Conservation (phyloP, 2,888 invertebrate genomes). For the Zygaena filipendulae region DNA sequence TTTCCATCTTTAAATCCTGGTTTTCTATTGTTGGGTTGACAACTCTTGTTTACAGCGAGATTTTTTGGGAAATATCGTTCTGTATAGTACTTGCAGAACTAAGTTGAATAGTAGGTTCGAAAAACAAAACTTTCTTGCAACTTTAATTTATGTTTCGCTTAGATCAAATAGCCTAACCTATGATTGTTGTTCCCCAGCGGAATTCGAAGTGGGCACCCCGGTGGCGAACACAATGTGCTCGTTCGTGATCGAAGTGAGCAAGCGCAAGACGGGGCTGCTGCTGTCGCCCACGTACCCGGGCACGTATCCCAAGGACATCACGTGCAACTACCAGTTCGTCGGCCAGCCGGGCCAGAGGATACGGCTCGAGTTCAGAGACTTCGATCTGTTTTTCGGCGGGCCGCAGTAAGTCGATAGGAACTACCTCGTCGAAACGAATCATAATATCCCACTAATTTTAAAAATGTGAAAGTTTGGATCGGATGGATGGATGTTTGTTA, state of each 20-base stretch:
- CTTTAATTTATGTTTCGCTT: too few species aligned
- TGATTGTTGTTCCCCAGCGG: slow-evolving; percentile 70
- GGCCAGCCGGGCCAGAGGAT: slow-evolving; percentile 92
- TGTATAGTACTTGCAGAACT: too few species aligned
- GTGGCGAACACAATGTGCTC: slow-evolving; percentile 89
- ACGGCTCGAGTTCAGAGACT: slow-evolving; percentile 95
- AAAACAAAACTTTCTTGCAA: too few species aligned
- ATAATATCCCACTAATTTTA: not conserved
- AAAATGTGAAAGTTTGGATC: too few species aligned
- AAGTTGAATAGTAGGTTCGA: too few species aligned
- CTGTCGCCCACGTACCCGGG: slow-evolving; percentile 99
- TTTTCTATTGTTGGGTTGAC: too few species aligned
- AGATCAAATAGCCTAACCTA: too few species aligned
- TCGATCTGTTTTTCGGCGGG: slow-evolving; percentile 98
- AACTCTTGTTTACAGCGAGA: too few species aligned
- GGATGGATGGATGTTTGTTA: too few species aligned
- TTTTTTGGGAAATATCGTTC: too few species aligned
- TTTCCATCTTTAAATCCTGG: too few species aligned
- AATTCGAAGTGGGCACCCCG: slow-evolving; percentile 92
- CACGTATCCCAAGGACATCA: slow-evolving; percentile 96
- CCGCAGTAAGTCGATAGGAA: slow-evolving; percentile 92
- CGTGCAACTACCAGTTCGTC: slow-evolving; percentile 92
- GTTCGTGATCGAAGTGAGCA: slow-evolving; percentile 82
- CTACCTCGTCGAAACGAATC: too few species aligned
- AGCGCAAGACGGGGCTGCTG: slow-evolving; percentile 84